A percentile compares a stretch with the other conserved stretches of the same genome.
Evolutionary conservation across 2,113 vertebrate species (phyloP).

Genomic region (Larimichthys polyactis): DNA sequence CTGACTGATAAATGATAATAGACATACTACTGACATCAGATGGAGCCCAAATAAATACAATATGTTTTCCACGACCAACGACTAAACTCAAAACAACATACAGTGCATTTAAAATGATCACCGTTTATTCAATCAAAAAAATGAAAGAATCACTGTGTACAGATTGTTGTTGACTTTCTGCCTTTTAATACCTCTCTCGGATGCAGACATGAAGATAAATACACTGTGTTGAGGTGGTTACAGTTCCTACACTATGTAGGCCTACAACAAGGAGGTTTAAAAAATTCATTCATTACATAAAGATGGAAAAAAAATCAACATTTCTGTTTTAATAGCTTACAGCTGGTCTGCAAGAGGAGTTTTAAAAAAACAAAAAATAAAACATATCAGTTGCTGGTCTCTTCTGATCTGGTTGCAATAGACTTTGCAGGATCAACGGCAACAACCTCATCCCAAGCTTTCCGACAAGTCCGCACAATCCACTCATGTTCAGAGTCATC

Average conservation of each 20-base stretch:
- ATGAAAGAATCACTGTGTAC: neutral
- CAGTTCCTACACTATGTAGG: neutral
- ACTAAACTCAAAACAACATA: too few relatives aligned
- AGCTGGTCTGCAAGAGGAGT: too few relatives aligned
- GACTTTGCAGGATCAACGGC: constrained; percentile 44
- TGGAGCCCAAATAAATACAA: neutral
- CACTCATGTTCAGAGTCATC: constrained; percentile 92
- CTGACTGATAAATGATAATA: neutral
- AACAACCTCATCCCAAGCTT: constrained; percentile 80
- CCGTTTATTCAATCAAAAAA: neutral
- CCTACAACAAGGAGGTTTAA: neutral
- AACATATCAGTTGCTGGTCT: constrained; percentile 6
- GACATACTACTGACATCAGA: neutral
- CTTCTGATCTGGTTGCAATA: constrained; percentile 7
- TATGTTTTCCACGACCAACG: neutral
- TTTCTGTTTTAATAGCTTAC: neutral
- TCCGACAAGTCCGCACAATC: constrained; percentile 91
- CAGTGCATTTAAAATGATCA: neutral
- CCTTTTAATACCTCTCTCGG: neutral
- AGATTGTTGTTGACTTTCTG: neutral
- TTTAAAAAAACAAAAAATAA: too few relatives aligned
- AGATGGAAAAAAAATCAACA: neutral
- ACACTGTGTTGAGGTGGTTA: neutral
- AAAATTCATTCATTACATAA: too few relatives aligned
- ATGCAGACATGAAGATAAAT: neutral